Base-by-base conservation (phyloP, 2,888 invertebrate species). In the Tetheella fluctuosa region DNA sequence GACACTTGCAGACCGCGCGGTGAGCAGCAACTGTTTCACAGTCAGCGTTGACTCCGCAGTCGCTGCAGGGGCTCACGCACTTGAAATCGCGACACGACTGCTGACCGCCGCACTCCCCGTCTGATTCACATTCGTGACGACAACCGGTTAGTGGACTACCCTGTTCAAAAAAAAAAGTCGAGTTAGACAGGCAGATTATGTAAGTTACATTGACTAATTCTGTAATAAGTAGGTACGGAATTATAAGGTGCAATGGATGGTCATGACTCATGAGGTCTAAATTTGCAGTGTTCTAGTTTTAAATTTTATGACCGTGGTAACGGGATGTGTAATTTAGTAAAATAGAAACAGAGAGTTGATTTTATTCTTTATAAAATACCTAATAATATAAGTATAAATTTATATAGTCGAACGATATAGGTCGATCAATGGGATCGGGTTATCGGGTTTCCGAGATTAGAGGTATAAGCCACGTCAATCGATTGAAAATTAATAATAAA, bases 111-210 rank as follows among this genome's bases (percentile, higher is more conserved):
- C 97, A 97, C 73, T 97, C 97, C 28, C 93, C 88, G 79, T 97
- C 96, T 10, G 94, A 94, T 61, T 97, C 97, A 78, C 97, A 97
- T 86, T 97, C 97, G 80, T 97, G 97, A 13, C 95, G 94, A 78
- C 97, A 98, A 1, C 97, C 97, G 28, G 91, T 84, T 57, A 97
- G 81, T 12, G 97, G 97, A 67, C 96, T 96, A 54, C 97, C 97
- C 88, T 95, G 88, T 39, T 17, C n/a, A 5, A 17, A 6, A 7
- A 42, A n/a, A 17, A n/a, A 8, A n/a, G 7, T 17, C 7, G n/a
- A 15, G 39, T n/a, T 42, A 42, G 2, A n/a, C 17, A 42, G 7
- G 10, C 42, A n/a, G 5, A 39, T 39, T 15, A 39, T 1, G 2
- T n/a, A 42, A 6, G 7, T n/a, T 42, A 17, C 10, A 1, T 42